Evolutionary conservation across 2,113 vertebrate genomes (phyloP).

Genomic region (Lonchura striata): DNA sequence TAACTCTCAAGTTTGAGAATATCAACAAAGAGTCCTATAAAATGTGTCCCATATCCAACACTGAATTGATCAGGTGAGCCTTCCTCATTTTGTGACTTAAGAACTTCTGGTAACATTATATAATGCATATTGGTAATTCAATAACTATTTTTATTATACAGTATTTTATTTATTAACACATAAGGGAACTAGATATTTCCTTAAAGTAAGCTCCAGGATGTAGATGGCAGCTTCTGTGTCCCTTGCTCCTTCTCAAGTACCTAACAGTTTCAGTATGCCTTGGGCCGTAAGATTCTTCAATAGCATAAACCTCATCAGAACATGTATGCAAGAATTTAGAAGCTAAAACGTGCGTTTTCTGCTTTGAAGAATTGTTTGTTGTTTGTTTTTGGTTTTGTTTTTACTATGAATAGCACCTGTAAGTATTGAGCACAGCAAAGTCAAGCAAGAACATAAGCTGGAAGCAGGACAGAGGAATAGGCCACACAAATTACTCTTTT

Average conservation of each 20-base stretch:
- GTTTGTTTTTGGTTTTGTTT: not conserved
- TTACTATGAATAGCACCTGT: not conserved
- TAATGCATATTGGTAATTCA: not conserved
- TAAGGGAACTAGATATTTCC: not conserved
- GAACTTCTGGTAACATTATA: not conserved
- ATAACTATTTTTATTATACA: not conserved
- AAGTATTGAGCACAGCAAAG: not conserved
- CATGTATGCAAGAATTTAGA: not conserved
- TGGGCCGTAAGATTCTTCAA: not conserved
- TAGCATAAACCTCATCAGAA: not conserved
- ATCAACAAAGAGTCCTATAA: not conserved
- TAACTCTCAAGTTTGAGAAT: not conserved
- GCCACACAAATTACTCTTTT: not conserved
- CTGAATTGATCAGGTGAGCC: rapidly evolving
- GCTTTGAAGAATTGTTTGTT: not conserved
- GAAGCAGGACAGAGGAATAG: not conserved
- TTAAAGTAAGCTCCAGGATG: not conserved
- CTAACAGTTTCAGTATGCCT: not conserved
- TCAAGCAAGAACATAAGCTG: not conserved
- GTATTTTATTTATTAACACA: not conserved
- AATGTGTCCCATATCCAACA: not conserved
- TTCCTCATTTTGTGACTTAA: not conserved
- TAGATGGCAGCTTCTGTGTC: not conserved
- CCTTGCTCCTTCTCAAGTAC: not conserved
- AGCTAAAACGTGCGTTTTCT: not conserved